Base-by-base conservation (phyloP, 2,113 vertebrate genomes). In the Pelecanoides urinatrix region DNA sequence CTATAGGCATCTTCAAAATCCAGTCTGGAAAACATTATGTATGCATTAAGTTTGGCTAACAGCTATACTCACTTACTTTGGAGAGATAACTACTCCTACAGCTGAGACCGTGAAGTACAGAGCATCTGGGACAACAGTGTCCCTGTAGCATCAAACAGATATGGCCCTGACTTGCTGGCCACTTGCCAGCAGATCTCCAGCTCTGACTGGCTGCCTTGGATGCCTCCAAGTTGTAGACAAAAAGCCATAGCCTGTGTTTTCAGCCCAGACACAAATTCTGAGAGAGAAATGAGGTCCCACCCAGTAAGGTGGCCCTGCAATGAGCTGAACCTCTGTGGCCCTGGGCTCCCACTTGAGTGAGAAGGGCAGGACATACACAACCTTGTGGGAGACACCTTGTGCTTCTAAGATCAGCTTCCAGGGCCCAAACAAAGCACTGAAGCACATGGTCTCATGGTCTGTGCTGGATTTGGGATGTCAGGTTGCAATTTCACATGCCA, bases 331-430 rank as follows among this genome's bases (percentile, higher is more conserved):
- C 29, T 49, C n/a, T 22, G 22, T n/a, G 55, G 53, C 9, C 29
- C 42, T 17, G 29, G 36, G n/a, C 25, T 80, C 13, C 49, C 49
- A 36, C 3, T 0, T n/a, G n/a, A 23, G 12, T 32, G 23, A 66
- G 30, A 45, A 56, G 0, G 19, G 61, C 42, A 50, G 44, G n/a
- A 34, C 25, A 23, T 0, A 6, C 16, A 38, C n/a, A 65, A 12
- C 26, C 16, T 36, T 5, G 1, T 13, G 18, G 16, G 40, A 58
- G 23, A 53, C 22, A 32, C 27, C 26, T 45, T 0, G 0, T 18
- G 18, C 76, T 55, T 29, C 0, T 7, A 6, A 18, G 14, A 66
- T 47, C 2, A 3, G 11, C 42, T 85, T 49, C 45, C 76, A 87
- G 52, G 13, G 25, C 27, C 22, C 77, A 59, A 63, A 73, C 4